These are phyloP conservation scores for Adelphocoris suturalis DNA, from an alignment of 2,888 invertebrate species.

Conservation along the genomic window DNA sequence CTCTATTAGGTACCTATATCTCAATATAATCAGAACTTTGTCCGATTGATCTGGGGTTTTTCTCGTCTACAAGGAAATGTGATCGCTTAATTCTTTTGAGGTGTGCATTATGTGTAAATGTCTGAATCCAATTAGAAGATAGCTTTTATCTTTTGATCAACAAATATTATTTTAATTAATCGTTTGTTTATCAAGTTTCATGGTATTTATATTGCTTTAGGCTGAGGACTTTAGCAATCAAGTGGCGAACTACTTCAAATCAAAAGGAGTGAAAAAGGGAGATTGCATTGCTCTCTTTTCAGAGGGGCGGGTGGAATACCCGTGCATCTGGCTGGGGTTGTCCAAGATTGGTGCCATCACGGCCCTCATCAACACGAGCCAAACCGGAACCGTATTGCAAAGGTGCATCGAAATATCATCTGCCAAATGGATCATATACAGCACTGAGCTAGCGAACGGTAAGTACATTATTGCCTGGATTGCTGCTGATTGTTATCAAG, in stretches of 20 bases:
- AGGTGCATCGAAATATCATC: constrained; percentile 81
- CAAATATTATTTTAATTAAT: not conserved
- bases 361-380: constrained; percentile 83
- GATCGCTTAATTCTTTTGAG: too few species aligned
- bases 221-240: constrained; percentile 92
- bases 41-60: too few species aligned
- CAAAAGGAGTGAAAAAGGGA: constrained; percentile 78
- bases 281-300: constrained; percentile 82
- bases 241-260: constrained; percentile 88
- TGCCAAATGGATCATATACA: constrained; percentile 81
- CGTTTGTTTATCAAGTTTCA: not conserved
- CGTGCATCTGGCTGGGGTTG: constrained; percentile 83
- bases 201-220: constrained; percentile 78
- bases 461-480: not conserved
- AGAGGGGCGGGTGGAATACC: constrained; percentile 82
- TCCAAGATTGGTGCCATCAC: constrained; percentile 80
- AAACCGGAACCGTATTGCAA: constrained; percentile 80
- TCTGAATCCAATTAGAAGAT: too few species aligned
- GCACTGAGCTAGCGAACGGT: constrained; percentile 77
- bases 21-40: too few species aligned
- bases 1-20: too few species aligned
- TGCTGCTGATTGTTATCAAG: too few species aligned
- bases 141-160: too few species aligned
- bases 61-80: too few species aligned
- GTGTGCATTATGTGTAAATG: too few species aligned